Conservation (phyloP, 2,113 vertebrate genomes). For the Butorides virescens region DNA sequence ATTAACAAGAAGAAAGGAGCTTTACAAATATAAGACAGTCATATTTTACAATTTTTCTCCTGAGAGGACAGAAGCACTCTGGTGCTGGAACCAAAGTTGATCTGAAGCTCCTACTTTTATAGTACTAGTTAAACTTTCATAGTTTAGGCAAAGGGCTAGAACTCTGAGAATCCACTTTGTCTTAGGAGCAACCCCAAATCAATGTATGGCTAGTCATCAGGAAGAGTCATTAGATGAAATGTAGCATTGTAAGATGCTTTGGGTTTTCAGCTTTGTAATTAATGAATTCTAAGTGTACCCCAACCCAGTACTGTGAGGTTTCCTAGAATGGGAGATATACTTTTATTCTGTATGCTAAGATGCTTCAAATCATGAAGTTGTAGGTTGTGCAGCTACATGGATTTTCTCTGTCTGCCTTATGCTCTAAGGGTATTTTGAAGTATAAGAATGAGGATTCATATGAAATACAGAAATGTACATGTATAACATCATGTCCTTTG, state of each 20-base stretch:
- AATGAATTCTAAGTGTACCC: neutral
- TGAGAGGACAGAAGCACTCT: neutral
- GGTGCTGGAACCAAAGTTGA: neutral
- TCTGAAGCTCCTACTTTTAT: neutral
- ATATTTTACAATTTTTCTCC: neutral
- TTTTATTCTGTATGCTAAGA: neutral
- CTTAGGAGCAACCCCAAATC: neutral
- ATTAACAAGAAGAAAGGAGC: neutral
- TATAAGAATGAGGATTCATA: neutral
- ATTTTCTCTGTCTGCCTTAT: neutral
- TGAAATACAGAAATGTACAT: neutral
- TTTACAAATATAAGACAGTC: neutral
- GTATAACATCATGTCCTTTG: neutral
- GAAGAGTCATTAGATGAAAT: neutral
- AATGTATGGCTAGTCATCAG: neutral
- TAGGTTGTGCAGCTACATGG: neutral
- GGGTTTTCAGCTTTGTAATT: neutral
- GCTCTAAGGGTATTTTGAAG: neutral
- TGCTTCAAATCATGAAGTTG: neutral
- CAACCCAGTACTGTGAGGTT: neutral
- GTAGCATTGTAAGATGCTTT: neutral
- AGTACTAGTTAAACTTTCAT: neutral
- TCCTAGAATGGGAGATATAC: neutral
- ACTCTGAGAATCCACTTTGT: neutral
- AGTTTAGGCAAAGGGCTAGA: neutral